Evolutionary conservation across 2,888 invertebrate genomes (phyloP), one percentile per base, ranked within the genome.

Genomic region (Apotomis capreana): DNA sequence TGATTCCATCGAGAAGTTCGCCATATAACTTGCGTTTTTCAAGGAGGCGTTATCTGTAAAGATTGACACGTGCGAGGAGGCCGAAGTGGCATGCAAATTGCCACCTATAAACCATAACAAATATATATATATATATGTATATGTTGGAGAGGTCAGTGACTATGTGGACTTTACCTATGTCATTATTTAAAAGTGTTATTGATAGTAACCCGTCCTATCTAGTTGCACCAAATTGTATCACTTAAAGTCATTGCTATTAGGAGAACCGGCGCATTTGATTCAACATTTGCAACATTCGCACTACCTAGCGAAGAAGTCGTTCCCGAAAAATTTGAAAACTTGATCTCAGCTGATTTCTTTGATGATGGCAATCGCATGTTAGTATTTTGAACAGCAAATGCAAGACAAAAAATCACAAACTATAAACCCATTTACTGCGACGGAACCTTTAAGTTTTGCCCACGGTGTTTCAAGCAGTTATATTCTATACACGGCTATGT

Each of bases 371-470:
- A 51, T 51, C 51, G 51, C 51, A 51, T 51, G 10, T 51, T 12
- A 51, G 51, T 51, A 51, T 51, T 51, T 51, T 51, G 51, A 10
- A 51, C 51, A 51, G 51, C 51, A 51, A 51, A 51, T 51, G 51
- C 51, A 51, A 51, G 51, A 51, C 51, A 12, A 10, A 6, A 51
- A 51, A 51, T 51, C 51, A 9, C 51, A 51, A 51, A 51, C 4
- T 51, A 51, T 51, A 51, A 51, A 51, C 51, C 9, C 51, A 12
- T 51, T 51, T 51, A 51, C 51, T 51, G 51, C 51, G 51, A 51
- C 51, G 51, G 12, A 51, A 51, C 51, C 51, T 51, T 51, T 51
- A 51, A 51, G 51, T 51, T 10, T 1, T 51, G 51, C 12, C 51
- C 51, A 51, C 51, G 51, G 9, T 51, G 12, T 9, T 51, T 51